phyloP scores from a whole-genome alignment of 2,113 vertebrate genomes.

The Haliaeetus leucogaster region DNA sequence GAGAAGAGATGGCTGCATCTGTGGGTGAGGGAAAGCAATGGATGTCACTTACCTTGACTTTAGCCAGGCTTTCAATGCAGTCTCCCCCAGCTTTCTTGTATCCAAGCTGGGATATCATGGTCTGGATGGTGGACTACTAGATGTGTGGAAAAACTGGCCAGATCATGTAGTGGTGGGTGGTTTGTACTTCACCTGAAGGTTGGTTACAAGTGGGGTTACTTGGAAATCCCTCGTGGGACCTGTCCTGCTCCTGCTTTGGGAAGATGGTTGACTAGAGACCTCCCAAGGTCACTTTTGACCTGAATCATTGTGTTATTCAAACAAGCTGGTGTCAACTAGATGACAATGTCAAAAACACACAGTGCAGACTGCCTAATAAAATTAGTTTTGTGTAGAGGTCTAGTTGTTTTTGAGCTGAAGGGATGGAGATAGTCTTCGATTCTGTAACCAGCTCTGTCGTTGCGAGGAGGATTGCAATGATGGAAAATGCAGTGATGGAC shows the following conservation, averaged over 20 bases:
- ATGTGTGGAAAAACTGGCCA: not conserved
- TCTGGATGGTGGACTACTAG: not conserved
- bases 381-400: not conserved
- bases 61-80: not conserved
- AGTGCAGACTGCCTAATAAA: not conserved
- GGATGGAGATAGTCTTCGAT: not conserved
- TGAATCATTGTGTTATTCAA: not conserved
- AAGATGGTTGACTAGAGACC: not conserved
- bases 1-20: not conserved
- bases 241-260: not conserved
- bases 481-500: not conserved
- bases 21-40: not conserved
- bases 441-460: not conserved
- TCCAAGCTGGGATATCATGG: not conserved
- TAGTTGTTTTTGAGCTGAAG: not conserved
- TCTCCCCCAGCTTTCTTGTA: not conserved
- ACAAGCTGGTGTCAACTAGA: not conserved
- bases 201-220: not conserved
- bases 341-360: not conserved
- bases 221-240: not conserved
- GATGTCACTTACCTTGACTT: not conserved
- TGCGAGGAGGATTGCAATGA: not conserved
- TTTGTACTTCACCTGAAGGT: not conserved
- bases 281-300: not conserved
- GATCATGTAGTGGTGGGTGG: not conserved